These are phyloP conservation scores for Probosciger aterrimus DNA, from an alignment of 2,113 vertebrate species.

Conservation along the genomic window DNA sequence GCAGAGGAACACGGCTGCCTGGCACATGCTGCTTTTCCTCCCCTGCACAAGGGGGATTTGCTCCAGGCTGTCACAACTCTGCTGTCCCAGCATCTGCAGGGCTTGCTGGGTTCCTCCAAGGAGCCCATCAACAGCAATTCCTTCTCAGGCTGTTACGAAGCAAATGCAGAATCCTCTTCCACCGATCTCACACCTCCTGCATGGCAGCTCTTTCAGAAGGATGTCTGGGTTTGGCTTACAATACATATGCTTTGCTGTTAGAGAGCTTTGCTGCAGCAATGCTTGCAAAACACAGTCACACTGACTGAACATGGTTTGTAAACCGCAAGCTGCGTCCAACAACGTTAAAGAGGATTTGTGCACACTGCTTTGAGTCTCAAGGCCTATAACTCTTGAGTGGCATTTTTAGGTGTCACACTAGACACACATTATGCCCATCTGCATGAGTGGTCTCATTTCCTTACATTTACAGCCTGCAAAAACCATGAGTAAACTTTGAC, in stretches of 20 bases:
- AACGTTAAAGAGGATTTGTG: background rate
- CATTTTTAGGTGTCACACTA: background rate
- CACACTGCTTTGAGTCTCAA: background rate
- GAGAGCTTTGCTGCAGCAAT: background rate
- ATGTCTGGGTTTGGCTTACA: background rate
- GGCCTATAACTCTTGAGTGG: background rate
- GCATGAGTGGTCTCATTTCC: constrained; percentile 47
- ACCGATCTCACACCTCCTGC: background rate
- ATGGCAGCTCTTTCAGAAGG: background rate
- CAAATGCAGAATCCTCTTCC: background rate
- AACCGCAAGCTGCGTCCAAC: background rate
- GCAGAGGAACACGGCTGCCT: background rate
- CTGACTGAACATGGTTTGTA: background rate
- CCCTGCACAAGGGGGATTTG: background rate
- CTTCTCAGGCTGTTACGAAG: background rate
- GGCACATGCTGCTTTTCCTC: background rate
- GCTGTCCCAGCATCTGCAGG: background rate
- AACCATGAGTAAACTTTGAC: background rate
- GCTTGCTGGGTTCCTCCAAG: background rate
- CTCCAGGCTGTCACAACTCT: background rate
- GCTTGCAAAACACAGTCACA: background rate
- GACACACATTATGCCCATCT: background rate
- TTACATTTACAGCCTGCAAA: constrained; percentile 47
- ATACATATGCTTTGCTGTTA: background rate
- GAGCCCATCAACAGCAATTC: background rate